Percentiles rank a stretch among this genome's conserved stretches.
These are phyloP conservation scores for Diuraphis noxia DNA, from an alignment of 1,140 invertebrate species.

Conservation along the genomic window DNA sequence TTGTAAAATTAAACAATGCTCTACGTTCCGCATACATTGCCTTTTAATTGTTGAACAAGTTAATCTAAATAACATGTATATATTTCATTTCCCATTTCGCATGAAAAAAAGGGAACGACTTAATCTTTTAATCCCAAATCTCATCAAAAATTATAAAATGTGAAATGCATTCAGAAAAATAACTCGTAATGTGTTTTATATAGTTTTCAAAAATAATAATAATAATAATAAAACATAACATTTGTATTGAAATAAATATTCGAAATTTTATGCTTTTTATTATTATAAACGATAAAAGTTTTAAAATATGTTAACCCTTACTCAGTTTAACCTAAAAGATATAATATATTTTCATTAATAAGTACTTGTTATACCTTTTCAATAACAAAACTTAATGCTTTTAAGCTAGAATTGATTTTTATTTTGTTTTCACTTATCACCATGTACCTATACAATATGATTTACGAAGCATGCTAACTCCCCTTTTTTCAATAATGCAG, in stretches of 20 bases:
- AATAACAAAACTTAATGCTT: not conserved
- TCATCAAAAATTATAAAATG: slow-evolving; percentile 16
- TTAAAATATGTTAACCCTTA: not conserved
- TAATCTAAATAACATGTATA: slow-evolving; percentile 1
- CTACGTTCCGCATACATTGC: not conserved
- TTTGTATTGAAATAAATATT: not conserved
- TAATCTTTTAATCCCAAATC: slow-evolving; percentile 18
- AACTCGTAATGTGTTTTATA: not conserved
- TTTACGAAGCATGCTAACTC: no score
- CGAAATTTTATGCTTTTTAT: not conserved
- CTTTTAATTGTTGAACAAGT: slow-evolving; percentile 38
- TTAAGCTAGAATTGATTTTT: not conserved
- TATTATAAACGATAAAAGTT: not conserved
- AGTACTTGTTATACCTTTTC: not conserved
- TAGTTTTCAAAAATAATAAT: not conserved
- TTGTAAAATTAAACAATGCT: slow-evolving; percentile 23
- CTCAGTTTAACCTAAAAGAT: not conserved
- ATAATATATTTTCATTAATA: not conserved
- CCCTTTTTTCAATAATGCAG: no score
- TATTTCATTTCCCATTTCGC: not conserved
- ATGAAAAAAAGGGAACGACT: not conserved
- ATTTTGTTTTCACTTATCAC: not conserved
- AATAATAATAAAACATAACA: not conserved
- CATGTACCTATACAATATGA: no score
- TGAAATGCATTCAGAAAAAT: not conserved